A percentile compares a stretch with the other conserved stretches of the same genome.
Evolutionary conservation across 2,888 invertebrate species (phyloP).

Genomic region (Leptura quadrifasciata): DNA sequence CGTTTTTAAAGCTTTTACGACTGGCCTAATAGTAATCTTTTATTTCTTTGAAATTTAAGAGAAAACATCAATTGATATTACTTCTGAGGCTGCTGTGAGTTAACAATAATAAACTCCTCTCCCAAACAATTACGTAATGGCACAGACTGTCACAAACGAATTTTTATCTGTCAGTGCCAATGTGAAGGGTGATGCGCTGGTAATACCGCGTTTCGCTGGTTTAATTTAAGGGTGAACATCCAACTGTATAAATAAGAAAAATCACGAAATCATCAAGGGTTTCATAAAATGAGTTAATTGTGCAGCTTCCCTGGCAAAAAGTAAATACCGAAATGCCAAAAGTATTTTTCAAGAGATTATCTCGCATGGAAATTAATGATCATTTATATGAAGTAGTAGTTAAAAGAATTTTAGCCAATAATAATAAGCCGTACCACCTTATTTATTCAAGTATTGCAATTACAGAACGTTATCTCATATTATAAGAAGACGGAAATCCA

Average conservation of each 20-base stretch:
- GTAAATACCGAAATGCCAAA: no score
- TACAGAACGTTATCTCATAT: no score
- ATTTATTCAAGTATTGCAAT: no score
- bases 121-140: not conserved
- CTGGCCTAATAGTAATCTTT: no score
- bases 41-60: no score
- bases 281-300: not conserved
- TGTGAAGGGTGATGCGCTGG: not conserved
- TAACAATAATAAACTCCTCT: not conserved
- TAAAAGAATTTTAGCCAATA: no score
- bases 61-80: not conserved
- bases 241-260: not conserved
- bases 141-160: not conserved
- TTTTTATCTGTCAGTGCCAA: not conserved
- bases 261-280: not conserved
- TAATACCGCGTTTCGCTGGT: not conserved
- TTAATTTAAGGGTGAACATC: not conserved
- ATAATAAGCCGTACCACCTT: no score
- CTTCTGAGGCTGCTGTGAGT: not conserved
- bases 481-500: no score
- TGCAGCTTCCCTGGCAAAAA: not conserved
- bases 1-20: no score
- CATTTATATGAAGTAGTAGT: no score
- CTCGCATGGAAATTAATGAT: no score
- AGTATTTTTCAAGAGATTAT: no score